A percentile compares a stretch with the other conserved stretches of the same genome.
These are phyloP conservation scores for Drepanosiphum platanoidis DNA, from an alignment of 2,888 invertebrate species.

Conservation along the genomic window DNA sequence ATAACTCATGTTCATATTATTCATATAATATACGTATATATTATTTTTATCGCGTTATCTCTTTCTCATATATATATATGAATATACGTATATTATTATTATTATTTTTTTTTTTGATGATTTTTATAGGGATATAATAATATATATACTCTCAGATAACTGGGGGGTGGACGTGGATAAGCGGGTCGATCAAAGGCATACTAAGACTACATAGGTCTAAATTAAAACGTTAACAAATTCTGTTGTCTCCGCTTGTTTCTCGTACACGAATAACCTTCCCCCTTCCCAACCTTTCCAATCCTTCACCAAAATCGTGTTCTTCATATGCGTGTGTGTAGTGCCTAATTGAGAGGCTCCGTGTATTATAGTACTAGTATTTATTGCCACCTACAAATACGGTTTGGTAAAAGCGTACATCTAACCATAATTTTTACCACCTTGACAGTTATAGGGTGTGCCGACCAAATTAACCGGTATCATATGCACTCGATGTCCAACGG, in stretches of 20 bases:
- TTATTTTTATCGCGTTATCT: background rate
- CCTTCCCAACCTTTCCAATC: background rate
- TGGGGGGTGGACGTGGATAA: background rate
- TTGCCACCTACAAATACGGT: slow-evolving; percentile 57
- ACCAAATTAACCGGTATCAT: slow-evolving; percentile 61
- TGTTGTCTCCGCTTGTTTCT: slow-evolving; percentile 7
- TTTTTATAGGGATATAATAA: background rate
- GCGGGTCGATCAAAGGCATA: slow-evolving; percentile 40
- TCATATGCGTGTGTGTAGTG: slow-evolving; percentile 20
- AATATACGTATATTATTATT: background rate
- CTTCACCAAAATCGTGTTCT: slow-evolving; percentile 14
- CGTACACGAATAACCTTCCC: background rate
- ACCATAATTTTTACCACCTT: slow-evolving; percentile 56
- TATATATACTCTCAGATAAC: slow-evolving; percentile 17
- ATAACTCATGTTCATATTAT: background rate
- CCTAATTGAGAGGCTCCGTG: slow-evolving; percentile 49
- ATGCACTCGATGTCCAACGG: slow-evolving; percentile 40
- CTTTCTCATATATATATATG: background rate
- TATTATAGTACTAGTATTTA: slow-evolving; percentile 43
- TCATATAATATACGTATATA: background rate
- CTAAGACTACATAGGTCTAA: slow-evolving; percentile 12
- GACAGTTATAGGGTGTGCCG: slow-evolving; percentile 61
- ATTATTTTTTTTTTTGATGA: background rate
- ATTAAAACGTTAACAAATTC: slow-evolving; percentile 55
- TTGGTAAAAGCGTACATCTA: slow-evolving; percentile 40